Evolutionary conservation across 92 coral and sea anemone genomes (phyloP).

Genomic region (Hydrozoanthus gracilis): DNA sequence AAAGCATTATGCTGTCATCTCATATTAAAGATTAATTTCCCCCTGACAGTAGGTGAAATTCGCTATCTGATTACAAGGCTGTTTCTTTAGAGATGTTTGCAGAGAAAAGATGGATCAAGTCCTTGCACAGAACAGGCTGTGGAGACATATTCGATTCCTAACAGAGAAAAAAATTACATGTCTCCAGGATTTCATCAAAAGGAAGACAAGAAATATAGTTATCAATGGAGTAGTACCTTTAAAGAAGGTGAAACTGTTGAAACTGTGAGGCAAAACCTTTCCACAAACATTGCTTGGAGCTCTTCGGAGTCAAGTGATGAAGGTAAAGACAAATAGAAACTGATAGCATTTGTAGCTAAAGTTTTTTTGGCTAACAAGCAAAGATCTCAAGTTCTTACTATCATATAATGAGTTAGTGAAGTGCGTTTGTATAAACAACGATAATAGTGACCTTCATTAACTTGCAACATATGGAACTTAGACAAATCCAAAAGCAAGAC

Average conservation of each 20-base stretch:
- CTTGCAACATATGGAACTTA: too few species aligned
- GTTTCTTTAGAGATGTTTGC: conserved; percentile 25
- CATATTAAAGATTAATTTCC: too few species aligned
- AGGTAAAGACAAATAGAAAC: background rate
- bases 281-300: conserved; percentile 5
- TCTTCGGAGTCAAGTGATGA: conserved; percentile 38
- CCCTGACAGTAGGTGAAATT: background rate
- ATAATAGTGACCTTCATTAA: too few species aligned
- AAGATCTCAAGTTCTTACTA: too few species aligned
- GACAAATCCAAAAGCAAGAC: too few species aligned
- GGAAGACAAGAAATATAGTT: background rate
- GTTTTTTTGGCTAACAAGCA: too few species aligned
- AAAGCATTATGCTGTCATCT: background rate
- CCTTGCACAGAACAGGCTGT: background rate
- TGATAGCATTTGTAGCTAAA: too few species aligned
- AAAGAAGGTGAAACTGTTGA: background rate
- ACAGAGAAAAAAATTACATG: background rate
- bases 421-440: too few species aligned
- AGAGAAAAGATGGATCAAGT: background rate
- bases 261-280: background rate
- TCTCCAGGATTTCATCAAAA: background rate
- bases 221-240: background rate
- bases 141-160: background rate
- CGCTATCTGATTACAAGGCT: background rate
- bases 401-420: too few species aligned